These are phyloP conservation scores for Sander vitreus DNA, from an alignment of 2,113 vertebrate species.

Conservation along the genomic window DNA sequence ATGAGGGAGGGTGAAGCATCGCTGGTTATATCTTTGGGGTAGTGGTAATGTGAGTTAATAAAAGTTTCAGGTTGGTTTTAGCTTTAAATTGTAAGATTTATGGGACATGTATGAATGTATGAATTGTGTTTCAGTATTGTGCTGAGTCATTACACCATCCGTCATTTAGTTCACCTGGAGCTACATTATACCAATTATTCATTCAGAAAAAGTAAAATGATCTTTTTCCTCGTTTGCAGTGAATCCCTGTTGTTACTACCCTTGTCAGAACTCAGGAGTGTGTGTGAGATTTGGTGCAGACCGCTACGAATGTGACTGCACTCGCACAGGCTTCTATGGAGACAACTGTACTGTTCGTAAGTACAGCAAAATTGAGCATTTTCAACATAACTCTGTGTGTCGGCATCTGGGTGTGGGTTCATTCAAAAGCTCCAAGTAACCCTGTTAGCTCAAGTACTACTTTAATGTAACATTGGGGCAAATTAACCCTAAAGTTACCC, in stretches of 20 bases:
- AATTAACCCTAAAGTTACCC: background rate
- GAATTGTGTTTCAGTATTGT: background rate
- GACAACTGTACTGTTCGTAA: constrained; percentile 92
- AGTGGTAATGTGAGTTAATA: background rate
- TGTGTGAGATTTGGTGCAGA: constrained; percentile 87
- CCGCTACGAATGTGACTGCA: constrained; percentile 93
- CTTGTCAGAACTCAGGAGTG: constrained; percentile 92
- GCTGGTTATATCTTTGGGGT: background rate
- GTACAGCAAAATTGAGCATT: constrained; percentile 75
- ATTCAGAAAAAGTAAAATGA: background rate
- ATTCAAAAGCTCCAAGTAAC: background rate
- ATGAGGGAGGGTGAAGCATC: background rate
- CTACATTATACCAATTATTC: background rate
- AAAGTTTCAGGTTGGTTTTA: background rate
- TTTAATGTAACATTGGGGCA: background rate
- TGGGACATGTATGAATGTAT: background rate
- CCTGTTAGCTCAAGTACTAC: background rate
- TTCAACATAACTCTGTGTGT: background rate
- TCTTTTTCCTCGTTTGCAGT: constrained; percentile 79
- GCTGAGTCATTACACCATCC: background rate
- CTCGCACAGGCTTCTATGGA: constrained; percentile 90
- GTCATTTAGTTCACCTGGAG: background rate
- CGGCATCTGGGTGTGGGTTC: background rate
- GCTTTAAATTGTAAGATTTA: background rate
- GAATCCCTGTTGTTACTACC: constrained; percentile 95